Evolutionary conservation across 2,113 vertebrate species (phyloP).

Genomic region (pig (Sus scrofa)): DNA sequence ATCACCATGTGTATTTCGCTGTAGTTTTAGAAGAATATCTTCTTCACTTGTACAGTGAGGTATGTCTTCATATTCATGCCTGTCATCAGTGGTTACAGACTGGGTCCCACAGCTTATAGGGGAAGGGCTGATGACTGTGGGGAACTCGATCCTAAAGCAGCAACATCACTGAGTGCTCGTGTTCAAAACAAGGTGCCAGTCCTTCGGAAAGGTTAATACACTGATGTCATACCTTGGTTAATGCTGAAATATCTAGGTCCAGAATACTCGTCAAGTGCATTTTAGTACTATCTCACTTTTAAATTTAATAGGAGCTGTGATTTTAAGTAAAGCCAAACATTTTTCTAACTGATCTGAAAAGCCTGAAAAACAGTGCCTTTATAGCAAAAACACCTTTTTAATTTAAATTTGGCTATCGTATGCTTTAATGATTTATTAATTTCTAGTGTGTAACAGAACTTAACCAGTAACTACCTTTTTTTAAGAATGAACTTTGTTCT

Average conservation of each 20-base stretch:
- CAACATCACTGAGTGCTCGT: background rate
- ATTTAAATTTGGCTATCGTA: background rate
- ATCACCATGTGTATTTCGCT: slow-evolving; percentile 39
- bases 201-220: slow-evolving; percentile 14
- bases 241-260: background rate
- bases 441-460: background rate
- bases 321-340: slow-evolving; percentile 12
- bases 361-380: background rate
- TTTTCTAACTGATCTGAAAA: slow-evolving; percentile 18
- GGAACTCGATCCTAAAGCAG: background rate
- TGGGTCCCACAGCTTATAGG: slow-evolving; percentile 30
- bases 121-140: background rate
- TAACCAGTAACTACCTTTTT: background rate
- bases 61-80: slow-evolving; percentile 15
- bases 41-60: background rate
- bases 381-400: background rate
- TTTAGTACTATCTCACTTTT: background rate
- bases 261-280: background rate
- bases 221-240: background rate
- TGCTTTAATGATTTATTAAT: slow-evolving; percentile 20
- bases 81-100: background rate
- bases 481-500: background rate
- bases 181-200: background rate
- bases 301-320: slow-evolving; percentile 2
- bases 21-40: slow-evolving; percentile 60